A percentile compares a stretch with the other conserved stretches of the same genome.
phyloP scores from a whole-genome alignment of 2,888 invertebrate species.

The Eristalis arbustorum region DNA sequence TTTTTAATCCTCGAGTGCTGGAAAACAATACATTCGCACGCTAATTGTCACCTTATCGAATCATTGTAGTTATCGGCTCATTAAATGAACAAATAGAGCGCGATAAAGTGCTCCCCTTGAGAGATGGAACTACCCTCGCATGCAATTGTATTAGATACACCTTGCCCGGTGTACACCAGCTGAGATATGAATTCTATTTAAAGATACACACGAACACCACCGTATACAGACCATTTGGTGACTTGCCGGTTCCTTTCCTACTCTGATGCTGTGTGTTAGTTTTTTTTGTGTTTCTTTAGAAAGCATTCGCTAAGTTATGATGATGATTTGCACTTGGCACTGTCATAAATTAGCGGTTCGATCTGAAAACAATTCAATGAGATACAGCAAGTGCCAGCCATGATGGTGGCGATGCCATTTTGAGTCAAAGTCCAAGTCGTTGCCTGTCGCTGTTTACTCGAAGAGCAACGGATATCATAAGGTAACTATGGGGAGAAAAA shows the following conservation, averaged over 20 bases:
- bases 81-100: constrained; percentile 20
- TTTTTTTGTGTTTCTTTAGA: not conserved
- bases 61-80: constrained; percentile 1
- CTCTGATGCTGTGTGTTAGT: not conserved
- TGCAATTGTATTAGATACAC: not conserved
- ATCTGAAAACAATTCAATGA: not conserved
- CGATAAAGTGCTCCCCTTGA: constrained; percentile 11
- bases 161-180: not conserved
- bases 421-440: constrained; percentile 17
- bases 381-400: not conserved
- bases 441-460: not conserved
- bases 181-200: not conserved
- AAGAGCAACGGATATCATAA: not conserved
- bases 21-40: constrained; percentile 10
- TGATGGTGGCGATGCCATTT: constrained; percentile 4
- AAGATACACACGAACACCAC: not conserved
- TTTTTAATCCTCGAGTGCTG: constrained; percentile 5
- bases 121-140: not conserved
- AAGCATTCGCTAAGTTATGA: not conserved
- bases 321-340: not conserved
- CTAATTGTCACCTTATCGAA: not conserved
- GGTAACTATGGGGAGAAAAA: not conserved
- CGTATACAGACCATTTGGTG: not conserved
- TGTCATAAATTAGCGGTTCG: not conserved
- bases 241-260: not conserved